A percentile compares a stretch with the other conserved stretches of the same genome.
Conservation (phyloP, 2,888 invertebrate species). For the Andrena bicolor region DNA sequence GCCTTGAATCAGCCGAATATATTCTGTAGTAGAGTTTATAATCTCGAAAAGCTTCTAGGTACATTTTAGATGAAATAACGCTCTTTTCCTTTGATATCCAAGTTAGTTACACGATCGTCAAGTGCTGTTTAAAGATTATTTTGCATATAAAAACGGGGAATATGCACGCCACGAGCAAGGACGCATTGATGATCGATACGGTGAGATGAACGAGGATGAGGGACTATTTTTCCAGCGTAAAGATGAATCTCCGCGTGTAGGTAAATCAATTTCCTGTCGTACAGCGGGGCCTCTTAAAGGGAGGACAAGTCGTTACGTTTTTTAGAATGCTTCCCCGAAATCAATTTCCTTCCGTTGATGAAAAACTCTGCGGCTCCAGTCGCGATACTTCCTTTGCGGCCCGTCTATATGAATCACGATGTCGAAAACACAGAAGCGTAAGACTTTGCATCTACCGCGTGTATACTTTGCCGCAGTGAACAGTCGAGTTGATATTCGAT, state of each 20-base stretch:
- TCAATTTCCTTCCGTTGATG: slow-evolving; percentile 71
- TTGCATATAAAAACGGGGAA: neutral
- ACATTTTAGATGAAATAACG: no score
- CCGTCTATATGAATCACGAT: slow-evolving; percentile 17
- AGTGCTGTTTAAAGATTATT: neutral
- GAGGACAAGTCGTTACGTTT: slow-evolving; percentile 68
- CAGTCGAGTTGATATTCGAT: neutral
- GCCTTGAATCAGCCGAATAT: no score
- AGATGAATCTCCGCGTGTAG: slow-evolving; percentile 68
- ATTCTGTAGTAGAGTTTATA: no score
- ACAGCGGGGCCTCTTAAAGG: slow-evolving; percentile 62
- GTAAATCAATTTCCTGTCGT: slow-evolving; percentile 74
- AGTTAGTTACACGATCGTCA: neutral
- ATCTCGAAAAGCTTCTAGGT: no score
- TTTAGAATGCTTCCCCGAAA: slow-evolving; percentile 66
- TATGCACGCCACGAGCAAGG: slow-evolving; percentile 8
- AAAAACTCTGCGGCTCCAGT: slow-evolving; percentile 39
- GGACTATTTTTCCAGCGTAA: slow-evolving; percentile 68
- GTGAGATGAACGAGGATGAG: slow-evolving; percentile 50
- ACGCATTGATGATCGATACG: slow-evolving; percentile 57
- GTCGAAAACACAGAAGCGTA: neutral
- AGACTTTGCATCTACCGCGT: neutral
- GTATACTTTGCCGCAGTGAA: neutral
- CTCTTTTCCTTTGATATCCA: no score
- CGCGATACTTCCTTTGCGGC: slow-evolving; percentile 14